phyloP scores from a whole-genome alignment of 1,140 invertebrate species.

The Sarcophaga bullata region DNA sequence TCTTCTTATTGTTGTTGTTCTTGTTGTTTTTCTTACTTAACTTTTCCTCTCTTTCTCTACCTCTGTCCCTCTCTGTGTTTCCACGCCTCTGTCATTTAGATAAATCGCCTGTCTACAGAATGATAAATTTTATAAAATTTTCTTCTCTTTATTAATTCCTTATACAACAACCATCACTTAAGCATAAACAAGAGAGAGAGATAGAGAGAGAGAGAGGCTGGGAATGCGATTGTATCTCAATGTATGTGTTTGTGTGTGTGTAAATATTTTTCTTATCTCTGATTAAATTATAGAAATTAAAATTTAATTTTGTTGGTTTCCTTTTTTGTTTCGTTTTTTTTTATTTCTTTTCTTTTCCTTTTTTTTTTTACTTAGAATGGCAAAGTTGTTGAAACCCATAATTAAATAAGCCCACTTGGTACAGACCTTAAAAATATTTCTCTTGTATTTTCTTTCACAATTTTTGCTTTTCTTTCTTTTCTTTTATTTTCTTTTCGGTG shows the following conservation, averaged over 20 bases:
- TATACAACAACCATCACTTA: too few species aligned
- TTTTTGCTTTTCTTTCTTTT: too few species aligned
- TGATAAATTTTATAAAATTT: slow-evolving; percentile 13
- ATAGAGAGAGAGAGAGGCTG: too few species aligned
- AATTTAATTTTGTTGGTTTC: background rate
- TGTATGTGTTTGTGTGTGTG: background rate
- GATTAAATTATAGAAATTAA: slow-evolving; percentile 19
- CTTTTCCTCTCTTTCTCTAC: too few species aligned
- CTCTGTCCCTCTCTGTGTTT: too few species aligned
- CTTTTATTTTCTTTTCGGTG: too few species aligned
- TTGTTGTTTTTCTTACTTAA: background rate
- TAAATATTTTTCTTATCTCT: background rate
- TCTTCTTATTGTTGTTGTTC: background rate
- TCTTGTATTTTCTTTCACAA: background rate
- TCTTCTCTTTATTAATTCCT: background rate
- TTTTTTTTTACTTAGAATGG: slow-evolving; percentile 4
- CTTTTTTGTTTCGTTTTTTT: too few species aligned
- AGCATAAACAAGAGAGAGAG: too few species aligned
- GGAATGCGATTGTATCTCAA: too few species aligned
- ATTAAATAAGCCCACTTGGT: slow-evolving; percentile 31
- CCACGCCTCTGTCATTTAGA: background rate
- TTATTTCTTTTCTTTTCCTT: too few species aligned
- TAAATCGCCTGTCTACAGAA: slow-evolving; percentile 16
- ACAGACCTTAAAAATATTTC: too few species aligned
- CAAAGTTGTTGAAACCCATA: slow-evolving; percentile 3